These are phyloP conservation scores for Glaucopsyche alexis DNA, from an alignment of 2,888 invertebrate species.

Conservation along the genomic window DNA sequence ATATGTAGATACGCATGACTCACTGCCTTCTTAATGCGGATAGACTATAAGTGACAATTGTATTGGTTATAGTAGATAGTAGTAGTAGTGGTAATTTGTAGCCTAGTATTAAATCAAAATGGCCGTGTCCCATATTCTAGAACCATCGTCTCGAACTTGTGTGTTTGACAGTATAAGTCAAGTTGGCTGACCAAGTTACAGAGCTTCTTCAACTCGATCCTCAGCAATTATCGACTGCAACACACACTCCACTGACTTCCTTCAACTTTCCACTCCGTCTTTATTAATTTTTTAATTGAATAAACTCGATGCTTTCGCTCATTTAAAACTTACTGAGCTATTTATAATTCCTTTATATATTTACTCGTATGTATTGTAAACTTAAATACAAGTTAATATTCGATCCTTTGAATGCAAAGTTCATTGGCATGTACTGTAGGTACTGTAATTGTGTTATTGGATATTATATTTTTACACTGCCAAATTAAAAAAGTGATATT, in stretches of 20 bases:
- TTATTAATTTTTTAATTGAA: constrained; percentile 42
- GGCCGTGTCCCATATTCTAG: not conserved
- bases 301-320: constrained; percentile 22
- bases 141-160: constrained; percentile 48
- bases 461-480: too few relatives aligned
- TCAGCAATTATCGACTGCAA: constrained; percentile 54
- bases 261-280: constrained; percentile 48
- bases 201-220: constrained; percentile 48
- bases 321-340: not conserved
- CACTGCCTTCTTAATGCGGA: too few relatives aligned
- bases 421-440: too few relatives aligned
- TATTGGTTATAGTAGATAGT: not conserved
- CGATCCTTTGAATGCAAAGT: too few relatives aligned
- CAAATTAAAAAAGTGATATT: too few relatives aligned
- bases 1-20: too few relatives aligned
- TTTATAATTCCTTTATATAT: not conserved
- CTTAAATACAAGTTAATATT: too few relatives aligned
- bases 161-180: constrained; percentile 64
- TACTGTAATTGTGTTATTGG: too few relatives aligned
- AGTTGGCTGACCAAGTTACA: constrained; percentile 43
- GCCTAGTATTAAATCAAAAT: not conserved
- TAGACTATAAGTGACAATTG: too few relatives aligned
- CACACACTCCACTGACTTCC: constrained; percentile 51
- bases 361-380: not conserved
- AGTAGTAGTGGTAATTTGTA: too few relatives aligned